Base-by-base conservation (phyloP, 2,113 vertebrate genomes). In the Aphelocoma coerulescens region DNA sequence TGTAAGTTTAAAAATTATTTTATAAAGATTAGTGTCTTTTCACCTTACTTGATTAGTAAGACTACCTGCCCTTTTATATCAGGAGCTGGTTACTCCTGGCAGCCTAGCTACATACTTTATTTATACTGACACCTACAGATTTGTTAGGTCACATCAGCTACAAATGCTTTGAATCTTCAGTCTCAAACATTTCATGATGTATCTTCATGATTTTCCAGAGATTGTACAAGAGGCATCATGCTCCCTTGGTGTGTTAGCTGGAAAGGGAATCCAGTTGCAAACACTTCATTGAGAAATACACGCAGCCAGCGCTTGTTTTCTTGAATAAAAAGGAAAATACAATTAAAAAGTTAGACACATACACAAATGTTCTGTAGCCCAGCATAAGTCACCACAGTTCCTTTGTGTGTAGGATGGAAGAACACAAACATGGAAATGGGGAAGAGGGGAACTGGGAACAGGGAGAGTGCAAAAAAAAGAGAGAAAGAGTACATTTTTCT, bases 201-300 rank as follows among this genome's bases (percentile, higher is more conserved):
- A 32, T 55, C 22, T 16, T 74, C 21, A 37, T 22, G 13, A 75
- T 3, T 68, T 33, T 75, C 46, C 24, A 55, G 11, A 39, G 14
- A 51, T 11, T 67, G 3, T 49, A 58, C 26, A 41, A 80, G 37
- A 10, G 5, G 2, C 35, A 54, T 23, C 2, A 3, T 0, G 0
- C 1, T 30, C 9, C 32, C 16, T 12, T 28, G 43, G 18, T 41
- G 24, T 19, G 9, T 43, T 73, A 79, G 10, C n/a, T 76, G 33
- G 19, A 80, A 58, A n/a, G 13, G 10, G 15, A 41, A 54, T 44
- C 4, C 52, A n/a, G 4, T 22, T 54, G 32, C 33, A 68, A 19
- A 37, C 3, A 16, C 5, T 66, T 83, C 7, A 54, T 11, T 65
- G 18, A 54, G 37, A 73, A 67, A 39, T 30, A 4, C 3, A 2